These are phyloP conservation scores for Phyllotis vaccarum DNA, from an alignment of 2,797 vertebrate genomes.

Conservation along the genomic window DNA sequence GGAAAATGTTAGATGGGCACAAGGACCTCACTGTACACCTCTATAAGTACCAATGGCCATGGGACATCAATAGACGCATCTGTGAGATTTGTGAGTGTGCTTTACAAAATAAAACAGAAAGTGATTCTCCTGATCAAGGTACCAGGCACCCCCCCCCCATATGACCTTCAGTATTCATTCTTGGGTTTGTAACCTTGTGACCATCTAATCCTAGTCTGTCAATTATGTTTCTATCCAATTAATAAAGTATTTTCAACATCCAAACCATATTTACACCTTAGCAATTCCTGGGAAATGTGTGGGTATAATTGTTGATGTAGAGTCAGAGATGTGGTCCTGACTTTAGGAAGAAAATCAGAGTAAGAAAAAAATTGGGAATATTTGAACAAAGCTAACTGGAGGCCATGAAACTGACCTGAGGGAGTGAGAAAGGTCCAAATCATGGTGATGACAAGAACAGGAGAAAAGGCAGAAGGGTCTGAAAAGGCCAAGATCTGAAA, in stretches of 20 bases:
- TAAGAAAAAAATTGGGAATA: neutral
- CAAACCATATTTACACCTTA: neutral
- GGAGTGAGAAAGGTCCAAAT: too few species aligned
- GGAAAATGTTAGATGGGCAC: too few species aligned
- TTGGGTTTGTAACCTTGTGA: too few species aligned
- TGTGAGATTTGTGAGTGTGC: neutral
- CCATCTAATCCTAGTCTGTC: neutral
- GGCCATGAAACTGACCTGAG: neutral
- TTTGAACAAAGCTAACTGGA: neutral
- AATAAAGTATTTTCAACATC: neutral
- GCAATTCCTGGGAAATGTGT: neutral
- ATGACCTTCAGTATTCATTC: neutral
- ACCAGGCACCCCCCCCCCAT: neutral
- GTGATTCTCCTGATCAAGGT: neutral
- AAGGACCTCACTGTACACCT: neutral
- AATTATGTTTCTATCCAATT: neutral
- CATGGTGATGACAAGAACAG: neutral
- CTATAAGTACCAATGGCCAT: neutral
- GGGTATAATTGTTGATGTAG: neutral
- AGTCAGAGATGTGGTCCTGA: neutral
- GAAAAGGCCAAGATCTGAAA: neutral
- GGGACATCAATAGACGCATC: neutral
- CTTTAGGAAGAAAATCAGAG: neutral
- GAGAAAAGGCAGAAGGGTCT: neutral
- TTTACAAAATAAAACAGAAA: conserved; percentile 16